Percentiles rank a stretch among this genome's conserved stretches.
Conservation (phyloP, 2,888 invertebrate genomes). For the Lacanobia wlatinum region DNA sequence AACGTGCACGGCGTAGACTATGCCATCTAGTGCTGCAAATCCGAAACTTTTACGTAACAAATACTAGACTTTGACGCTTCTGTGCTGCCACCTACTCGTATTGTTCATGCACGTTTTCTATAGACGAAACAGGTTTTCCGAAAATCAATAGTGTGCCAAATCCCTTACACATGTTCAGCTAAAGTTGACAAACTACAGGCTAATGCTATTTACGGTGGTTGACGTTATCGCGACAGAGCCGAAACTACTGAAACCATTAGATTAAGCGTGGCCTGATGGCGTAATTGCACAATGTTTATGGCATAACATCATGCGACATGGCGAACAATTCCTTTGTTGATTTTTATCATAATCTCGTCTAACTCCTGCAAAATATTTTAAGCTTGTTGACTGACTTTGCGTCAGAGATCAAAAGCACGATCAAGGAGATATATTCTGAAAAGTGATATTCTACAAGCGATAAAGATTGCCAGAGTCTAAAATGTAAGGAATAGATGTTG, state of each 20-base stretch:
- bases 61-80: no score
- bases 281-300: constrained; percentile 72
- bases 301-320: constrained; percentile 57
- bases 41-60: no score
- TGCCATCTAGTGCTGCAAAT: no score
- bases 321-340: constrained; percentile 47
- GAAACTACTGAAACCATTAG: constrained; percentile 84
- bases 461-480: neutral
- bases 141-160: constrained; percentile 29
- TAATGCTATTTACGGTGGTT: constrained; percentile 82
- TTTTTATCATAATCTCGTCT: constrained; percentile 42
- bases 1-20: no score
- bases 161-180: constrained; percentile 78
- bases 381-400: constrained; percentile 34
- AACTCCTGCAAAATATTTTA: constrained; percentile 35
- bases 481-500: no score
- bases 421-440: no score
- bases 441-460: neutral
- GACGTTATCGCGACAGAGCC: constrained; percentile 85
- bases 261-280: constrained; percentile 70
- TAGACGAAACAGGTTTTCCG: neutral
- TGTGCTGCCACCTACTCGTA: no score
- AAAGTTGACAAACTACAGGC: constrained; percentile 81
- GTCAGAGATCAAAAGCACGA: constrained; percentile 15
- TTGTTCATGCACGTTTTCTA: no score